phyloP scores from a whole-genome alignment of 2,888 invertebrate genomes.

The Isoperla grammatica region DNA sequence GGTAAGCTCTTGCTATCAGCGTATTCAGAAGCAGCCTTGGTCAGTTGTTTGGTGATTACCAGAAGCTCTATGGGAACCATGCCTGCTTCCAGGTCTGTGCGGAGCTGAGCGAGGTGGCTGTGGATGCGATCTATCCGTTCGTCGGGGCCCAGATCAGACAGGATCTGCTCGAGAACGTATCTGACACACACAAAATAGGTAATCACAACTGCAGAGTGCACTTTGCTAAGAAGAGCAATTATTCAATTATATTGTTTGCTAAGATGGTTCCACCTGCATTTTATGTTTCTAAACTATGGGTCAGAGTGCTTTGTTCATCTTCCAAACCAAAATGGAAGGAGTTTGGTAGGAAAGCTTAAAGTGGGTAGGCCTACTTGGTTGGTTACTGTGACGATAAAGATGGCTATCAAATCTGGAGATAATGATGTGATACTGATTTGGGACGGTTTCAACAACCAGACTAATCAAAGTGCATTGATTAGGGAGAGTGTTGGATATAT shows the following conservation, averaged over 20 bases:
- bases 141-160: slow-evolving; percentile 74
- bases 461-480: too few relatives aligned
- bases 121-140: slow-evolving; percentile 82
- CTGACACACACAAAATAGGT: slow-evolving; percentile 40
- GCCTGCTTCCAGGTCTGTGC: slow-evolving; percentile 62
- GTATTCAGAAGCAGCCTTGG: slow-evolving; percentile 91
- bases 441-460: too few relatives aligned
- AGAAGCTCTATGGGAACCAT: slow-evolving; percentile 69
- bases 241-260: background rate
- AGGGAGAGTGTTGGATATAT: too few relatives aligned
- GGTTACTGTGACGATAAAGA: too few relatives aligned
- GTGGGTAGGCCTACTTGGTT: too few relatives aligned
- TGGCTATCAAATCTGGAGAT: too few relatives aligned
- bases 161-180: slow-evolving; percentile 73
- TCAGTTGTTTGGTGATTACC: slow-evolving; percentile 89
- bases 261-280: too few relatives aligned
- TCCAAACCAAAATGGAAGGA: too few relatives aligned
- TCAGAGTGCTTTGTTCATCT: too few relatives aligned
- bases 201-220: background rate
- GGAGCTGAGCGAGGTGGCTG: slow-evolving; percentile 68
- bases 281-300: too few relatives aligned
- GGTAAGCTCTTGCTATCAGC: slow-evolving; percentile 74
- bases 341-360: too few relatives aligned
- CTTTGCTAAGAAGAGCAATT: background rate
- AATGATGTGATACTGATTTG: too few relatives aligned